phyloP scores from a whole-genome alignment of 1,140 invertebrate genomes.

The Ditylenchus dipsaci region DNA sequence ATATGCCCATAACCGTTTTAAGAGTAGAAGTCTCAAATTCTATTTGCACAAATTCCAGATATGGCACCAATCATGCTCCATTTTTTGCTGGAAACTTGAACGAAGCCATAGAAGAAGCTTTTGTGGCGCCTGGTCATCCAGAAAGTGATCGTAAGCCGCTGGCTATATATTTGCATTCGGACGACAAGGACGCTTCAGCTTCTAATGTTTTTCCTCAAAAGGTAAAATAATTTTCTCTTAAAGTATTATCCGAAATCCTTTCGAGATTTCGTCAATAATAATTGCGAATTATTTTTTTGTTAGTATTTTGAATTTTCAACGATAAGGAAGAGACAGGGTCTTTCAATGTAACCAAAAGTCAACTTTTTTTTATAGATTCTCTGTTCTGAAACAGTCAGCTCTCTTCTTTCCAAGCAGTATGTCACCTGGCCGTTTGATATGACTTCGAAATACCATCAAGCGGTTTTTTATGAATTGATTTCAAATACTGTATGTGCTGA shows the following conservation, averaged over 20 bases:
- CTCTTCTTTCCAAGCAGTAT: slow-evolving; percentile 33
- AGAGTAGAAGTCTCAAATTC: no score
- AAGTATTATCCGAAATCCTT: background rate
- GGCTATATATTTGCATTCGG: slow-evolving; percentile 37
- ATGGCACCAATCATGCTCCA: slow-evolving; percentile 32
- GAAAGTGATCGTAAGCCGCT: slow-evolving; percentile 30
- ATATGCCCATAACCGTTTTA: no score
- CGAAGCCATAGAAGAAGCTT: slow-evolving; percentile 32
- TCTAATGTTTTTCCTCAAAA: slow-evolving; percentile 44
- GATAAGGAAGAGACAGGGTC: no score
- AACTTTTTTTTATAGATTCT: slow-evolving; percentile 32
- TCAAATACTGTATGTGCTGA: background rate
- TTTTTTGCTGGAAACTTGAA: slow-evolving; percentile 25
- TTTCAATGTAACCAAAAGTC: no score
- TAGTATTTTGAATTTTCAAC: no score
- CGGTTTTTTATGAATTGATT: slow-evolving; percentile 30
- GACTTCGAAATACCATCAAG: slow-evolving; percentile 25
- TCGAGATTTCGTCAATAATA: no score
- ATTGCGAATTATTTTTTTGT: no score
- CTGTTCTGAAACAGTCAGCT: slow-evolving; percentile 28
- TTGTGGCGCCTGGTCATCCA: slow-evolving; percentile 15
- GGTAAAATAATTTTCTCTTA: slow-evolving; percentile 5
- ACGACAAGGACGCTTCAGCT: slow-evolving; percentile 35
- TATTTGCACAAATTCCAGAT: no score
- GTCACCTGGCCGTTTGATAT: slow-evolving; percentile 42